Base-by-base conservation (phyloP, 2,888 invertebrate species). In the Doris montereyensis region DNA sequence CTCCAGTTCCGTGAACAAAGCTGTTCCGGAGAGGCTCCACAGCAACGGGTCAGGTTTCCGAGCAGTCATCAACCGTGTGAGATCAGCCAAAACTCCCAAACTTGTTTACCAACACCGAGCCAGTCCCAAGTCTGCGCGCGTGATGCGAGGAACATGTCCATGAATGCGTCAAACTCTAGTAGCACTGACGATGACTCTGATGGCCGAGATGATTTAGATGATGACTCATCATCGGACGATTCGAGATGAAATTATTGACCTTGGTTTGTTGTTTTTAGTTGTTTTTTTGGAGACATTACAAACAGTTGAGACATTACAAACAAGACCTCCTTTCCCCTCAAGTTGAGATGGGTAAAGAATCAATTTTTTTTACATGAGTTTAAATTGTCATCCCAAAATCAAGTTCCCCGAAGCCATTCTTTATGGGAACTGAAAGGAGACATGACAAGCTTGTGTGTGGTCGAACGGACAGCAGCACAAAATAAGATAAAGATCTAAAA, bases 21-120 rank as follows among this genome's bases (percentile, higher is more conserved):
- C 80, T 2, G 78, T 67, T 10, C 57, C 80, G 5, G 82, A 75
- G 21, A 80, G 77, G 34, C 58, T 41, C 2, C 77, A 58, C 77
- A 79, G 60, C 35, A 81, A 52, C 26, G 68, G 58, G 0, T 28
- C 76, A n/a, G 75, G 74, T n/a, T 71, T 82, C 57, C 79, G 81
- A 21, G 28, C 71, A 24, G 60, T 81, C 57, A 77, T 81, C 60
- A 76, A 78, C n/a, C 76, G 86, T 10, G 81, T 86, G 17, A 81
- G 79, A 13, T 85, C 86, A 0, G 83, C 86, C 8, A 85, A 86
- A 30, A 67, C 85, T 17, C 83, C 85, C 0, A 81, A 79, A 26
- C 81, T 84, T 21, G 78, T 80, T 8, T 86, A 85, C 52, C 81
- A 83, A 2, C 86, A 85, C 41, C 81, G 80, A 35, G 52, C 82